Percentiles rank a stretch among this genome's conserved stretches.
Conservation (phyloP, 2,797 vertebrate species). For the Chelonia mydas region DNA sequence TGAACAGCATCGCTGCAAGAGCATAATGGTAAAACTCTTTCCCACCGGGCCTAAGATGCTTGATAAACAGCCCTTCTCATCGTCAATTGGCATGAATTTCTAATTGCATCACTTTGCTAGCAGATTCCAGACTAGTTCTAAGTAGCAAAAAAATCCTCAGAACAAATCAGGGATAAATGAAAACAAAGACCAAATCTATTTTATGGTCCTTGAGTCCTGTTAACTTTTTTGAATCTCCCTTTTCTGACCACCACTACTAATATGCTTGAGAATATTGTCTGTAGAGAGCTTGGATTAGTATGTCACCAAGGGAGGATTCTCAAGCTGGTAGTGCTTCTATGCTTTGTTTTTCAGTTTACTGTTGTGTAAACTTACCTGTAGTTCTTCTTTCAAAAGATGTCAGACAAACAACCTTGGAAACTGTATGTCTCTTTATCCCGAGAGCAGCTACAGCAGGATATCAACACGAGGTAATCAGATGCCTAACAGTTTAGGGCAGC, state of each 20-base stretch:
- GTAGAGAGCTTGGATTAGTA: neutral
- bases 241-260: neutral
- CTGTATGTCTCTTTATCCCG: neutral
- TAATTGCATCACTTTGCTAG: constrained; percentile 10
- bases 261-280: neutral
- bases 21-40: neutral
- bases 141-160: neutral
- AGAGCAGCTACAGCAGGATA: neutral
- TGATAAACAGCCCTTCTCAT: neutral
- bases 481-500: neutral
- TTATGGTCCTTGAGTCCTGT: fast-evolving
- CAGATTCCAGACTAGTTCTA: neutral
- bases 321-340: neutral
- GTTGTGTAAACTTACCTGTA: neutral
- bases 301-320: neutral
- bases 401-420: neutral
- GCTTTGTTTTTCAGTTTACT: neutral
- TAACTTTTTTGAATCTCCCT: neutral
- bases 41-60: neutral
- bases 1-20: neutral
- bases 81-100: neutral
- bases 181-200: neutral
- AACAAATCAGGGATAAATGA: neutral
- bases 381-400: neutral
- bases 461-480: fast-evolving